A percentile compares a stretch with the other conserved stretches of the same genome.
Conservation (phyloP, 92 coral and sea anemone species). For the Zoanthus solanderi region DNA sequence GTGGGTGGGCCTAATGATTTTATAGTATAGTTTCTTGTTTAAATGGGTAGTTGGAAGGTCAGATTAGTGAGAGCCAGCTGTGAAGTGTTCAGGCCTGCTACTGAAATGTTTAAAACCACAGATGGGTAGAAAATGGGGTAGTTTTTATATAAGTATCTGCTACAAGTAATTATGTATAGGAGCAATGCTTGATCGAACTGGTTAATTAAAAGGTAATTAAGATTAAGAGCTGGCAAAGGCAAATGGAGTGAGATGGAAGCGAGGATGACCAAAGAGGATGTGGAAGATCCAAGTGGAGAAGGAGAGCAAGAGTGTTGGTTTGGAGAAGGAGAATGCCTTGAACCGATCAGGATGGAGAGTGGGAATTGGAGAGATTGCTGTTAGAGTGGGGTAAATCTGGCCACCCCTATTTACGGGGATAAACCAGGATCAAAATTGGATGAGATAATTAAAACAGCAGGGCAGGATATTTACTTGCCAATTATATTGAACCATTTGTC, state of each 20-base stretch:
- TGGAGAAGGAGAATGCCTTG: no score
- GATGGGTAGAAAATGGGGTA: background rate
- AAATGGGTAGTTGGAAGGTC: conserved; percentile 79
- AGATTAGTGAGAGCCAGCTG: background rate
- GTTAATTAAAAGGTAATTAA: background rate
- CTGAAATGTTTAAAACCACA: background rate
- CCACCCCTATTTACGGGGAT: no score
- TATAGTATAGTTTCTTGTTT: no score
- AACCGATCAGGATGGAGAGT: no score
- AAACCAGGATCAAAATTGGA: no score
- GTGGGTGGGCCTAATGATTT: no score
- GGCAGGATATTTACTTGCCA: conserved; percentile 91
- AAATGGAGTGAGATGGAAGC: conserved; percentile 12
- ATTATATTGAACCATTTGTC: conserved; percentile 81
- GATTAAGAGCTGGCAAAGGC: background rate
- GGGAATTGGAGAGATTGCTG: no score
- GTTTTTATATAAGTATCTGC: conserved; percentile 54
- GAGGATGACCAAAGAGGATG: no score
- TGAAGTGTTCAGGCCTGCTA: conserved; percentile 17
- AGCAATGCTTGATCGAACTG: background rate
- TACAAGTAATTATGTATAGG: conserved; percentile 82
- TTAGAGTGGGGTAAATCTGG: no score
- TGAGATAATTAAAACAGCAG: background rate
- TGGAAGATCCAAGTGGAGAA: no score
- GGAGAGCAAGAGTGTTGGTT: no score